Evolutionary conservation across 2,113 vertebrate genomes (phyloP).

Genomic region (Octodon degus): DNA sequence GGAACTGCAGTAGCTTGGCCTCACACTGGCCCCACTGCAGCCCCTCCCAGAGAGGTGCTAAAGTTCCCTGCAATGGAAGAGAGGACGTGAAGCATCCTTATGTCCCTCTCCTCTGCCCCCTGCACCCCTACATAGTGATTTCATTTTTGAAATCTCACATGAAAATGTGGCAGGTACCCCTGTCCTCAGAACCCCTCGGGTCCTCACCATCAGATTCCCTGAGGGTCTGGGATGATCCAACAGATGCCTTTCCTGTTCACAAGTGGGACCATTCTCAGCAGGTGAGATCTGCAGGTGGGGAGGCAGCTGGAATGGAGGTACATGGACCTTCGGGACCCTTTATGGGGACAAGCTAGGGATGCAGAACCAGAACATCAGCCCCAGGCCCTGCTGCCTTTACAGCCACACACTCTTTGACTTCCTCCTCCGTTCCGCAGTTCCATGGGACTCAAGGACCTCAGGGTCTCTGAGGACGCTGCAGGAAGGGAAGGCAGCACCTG

Average conservation of each 20-base stretch:
- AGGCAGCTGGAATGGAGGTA: not conserved
- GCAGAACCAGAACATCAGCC: not conserved
- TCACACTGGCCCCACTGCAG: not conserved
- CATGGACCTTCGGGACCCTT: not conserved
- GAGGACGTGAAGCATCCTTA: not conserved
- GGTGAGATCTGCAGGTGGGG: not conserved
- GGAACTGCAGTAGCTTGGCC: not conserved
- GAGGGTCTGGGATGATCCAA: not conserved
- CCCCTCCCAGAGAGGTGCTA: not conserved
- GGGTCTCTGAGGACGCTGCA: not conserved
- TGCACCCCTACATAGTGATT: not conserved
- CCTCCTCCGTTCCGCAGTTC: not conserved
- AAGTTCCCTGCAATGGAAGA: not conserved
- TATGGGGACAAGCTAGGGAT: not conserved
- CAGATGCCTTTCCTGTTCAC: no score
- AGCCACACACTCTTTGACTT: not conserved
- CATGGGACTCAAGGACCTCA: not conserved
- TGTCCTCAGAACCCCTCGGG: not conserved
- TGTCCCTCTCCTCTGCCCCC: not conserved
- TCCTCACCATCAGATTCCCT: not conserved
- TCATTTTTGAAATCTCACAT: not conserved
- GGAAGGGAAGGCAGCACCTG: not conserved
- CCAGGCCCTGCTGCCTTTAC: not conserved
- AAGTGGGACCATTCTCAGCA: not conserved
- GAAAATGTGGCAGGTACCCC: fast-evolving